phyloP scores from a whole-genome alignment of 37 sponge, comb jelly and placozoan species.

The Agelas oroides region DNA sequence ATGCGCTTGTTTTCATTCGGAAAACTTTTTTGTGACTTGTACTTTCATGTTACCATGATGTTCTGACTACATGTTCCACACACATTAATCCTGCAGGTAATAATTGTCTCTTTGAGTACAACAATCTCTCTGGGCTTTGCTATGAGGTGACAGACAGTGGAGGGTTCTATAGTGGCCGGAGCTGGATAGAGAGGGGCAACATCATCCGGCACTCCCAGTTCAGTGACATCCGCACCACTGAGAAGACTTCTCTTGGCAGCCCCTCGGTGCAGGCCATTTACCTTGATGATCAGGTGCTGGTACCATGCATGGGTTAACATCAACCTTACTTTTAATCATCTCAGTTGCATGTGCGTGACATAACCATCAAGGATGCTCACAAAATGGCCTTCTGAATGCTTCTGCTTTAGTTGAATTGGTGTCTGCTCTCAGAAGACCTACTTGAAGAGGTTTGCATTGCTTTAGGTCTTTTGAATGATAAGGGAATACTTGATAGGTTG shows the following conservation, averaged over 20 bases:
- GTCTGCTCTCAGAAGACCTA: too few relatives aligned
- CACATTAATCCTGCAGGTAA: conserved; percentile 25
- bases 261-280: conserved; percentile 66
- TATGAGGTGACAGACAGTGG: conserved; percentile 62
- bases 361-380: too few relatives aligned
- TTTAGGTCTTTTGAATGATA: too few relatives aligned
- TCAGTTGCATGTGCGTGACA: too few relatives aligned
- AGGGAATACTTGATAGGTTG: too few relatives aligned
- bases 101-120: conserved; percentile 44
- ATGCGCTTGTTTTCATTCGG: too few relatives aligned
- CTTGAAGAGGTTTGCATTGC: too few relatives aligned
- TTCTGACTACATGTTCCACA: not conserved
- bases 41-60: too few relatives aligned
- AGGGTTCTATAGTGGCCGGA: conserved; percentile 58
- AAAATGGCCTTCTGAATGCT: too few relatives aligned
- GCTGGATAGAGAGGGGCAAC: conserved; percentile 59
- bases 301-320: not conserved
- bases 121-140: conserved; percentile 36
- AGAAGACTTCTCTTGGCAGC: conserved; percentile 40
- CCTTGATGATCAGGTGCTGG: conserved; percentile 58
- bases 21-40: too few relatives aligned
- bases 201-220: conserved; percentile 28
- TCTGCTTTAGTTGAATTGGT: too few relatives aligned
- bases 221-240: conserved; percentile 31
- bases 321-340: too few relatives aligned